phyloP scores from a whole-genome alignment of 2,797 vertebrate species.

The Clarias laeviceps region DNA sequence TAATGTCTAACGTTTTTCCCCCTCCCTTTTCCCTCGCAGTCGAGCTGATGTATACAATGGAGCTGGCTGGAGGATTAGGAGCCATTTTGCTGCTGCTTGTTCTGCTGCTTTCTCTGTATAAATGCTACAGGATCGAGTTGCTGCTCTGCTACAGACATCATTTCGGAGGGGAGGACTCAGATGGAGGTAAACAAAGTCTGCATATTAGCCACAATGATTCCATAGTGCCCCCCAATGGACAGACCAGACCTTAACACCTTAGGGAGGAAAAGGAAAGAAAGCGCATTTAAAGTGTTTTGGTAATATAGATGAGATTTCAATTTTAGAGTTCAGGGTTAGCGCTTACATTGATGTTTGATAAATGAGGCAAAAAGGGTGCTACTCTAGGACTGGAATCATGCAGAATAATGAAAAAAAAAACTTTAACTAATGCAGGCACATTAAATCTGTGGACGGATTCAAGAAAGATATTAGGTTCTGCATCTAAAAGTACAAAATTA shows the following conservation, averaged over 20 bases:
- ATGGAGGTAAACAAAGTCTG: slow-evolving; percentile 83
- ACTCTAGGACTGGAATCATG: not conserved
- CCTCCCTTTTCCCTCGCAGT: slow-evolving; percentile 65
- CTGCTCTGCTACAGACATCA: slow-evolving; percentile 98
- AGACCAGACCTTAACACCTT: slow-evolving; percentile 11
- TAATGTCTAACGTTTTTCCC: slow-evolving; percentile 10
- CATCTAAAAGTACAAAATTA: not conserved
- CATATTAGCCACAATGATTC: not conserved
- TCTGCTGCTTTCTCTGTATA: slow-evolving; percentile 94
- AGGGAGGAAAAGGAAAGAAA: not conserved
- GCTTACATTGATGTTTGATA: not conserved
- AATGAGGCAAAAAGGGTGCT: not conserved
- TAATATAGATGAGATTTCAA: not conserved
- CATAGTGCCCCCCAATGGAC: slow-evolving; percentile 41
- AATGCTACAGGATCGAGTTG: slow-evolving; percentile 98
- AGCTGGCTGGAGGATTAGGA: slow-evolving; percentile 95
- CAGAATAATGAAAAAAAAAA: not conserved
- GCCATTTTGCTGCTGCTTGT: slow-evolving; percentile 94
- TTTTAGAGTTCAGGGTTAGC: not conserved
- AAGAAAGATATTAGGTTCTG: too few relatives aligned
- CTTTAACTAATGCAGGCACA: not conserved
- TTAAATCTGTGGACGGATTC: too few relatives aligned
- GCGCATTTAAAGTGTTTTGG: not conserved
- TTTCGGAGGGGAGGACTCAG: slow-evolving; percentile 95
- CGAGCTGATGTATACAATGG: slow-evolving; percentile 98